Conservation (phyloP, 37 sponge, comb jelly and placozoan genomes). For the Aplysina aerophoba region DNA sequence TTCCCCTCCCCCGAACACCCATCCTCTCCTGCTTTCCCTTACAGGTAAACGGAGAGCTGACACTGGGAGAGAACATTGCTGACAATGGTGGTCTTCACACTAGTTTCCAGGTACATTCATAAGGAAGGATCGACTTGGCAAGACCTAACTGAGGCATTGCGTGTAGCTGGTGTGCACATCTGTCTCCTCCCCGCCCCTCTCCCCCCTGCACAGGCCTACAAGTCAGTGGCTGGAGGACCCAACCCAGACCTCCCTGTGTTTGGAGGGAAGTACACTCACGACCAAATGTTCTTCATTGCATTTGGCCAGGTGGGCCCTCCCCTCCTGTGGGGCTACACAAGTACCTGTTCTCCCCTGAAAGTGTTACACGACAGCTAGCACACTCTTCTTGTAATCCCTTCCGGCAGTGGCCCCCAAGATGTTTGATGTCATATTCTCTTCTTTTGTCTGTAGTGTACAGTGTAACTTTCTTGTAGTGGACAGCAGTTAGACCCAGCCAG, state of each 20-base stretch:
- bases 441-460: no score
- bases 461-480: no score
- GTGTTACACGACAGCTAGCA: no score
- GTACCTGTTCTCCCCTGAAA: no score
- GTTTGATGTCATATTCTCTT: no score
- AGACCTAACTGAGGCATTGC: no score
- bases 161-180: neutral
- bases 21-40: neutral
- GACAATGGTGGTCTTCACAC: conserved; percentile 75
- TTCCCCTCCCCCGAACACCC: neutral
- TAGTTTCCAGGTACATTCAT: conserved; percentile 44
- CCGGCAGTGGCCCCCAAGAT: no score
- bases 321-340: no score
- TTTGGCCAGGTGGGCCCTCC: conserved; percentile 53
- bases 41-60: conserved; percentile 67
- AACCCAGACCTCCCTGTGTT: conserved; percentile 21
- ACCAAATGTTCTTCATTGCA: conserved; percentile 68
- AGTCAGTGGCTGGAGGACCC: neutral
- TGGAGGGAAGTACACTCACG: conserved; percentile 43
- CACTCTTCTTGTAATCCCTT: no score
- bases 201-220: neutral
- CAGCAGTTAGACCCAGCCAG: no score
- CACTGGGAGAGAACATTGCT: conserved; percentile 79
- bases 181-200: no score
- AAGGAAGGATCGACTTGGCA: neutral